These are phyloP conservation scores for Eulithis prunata DNA, from an alignment of 2,888 invertebrate genomes.

Conservation along the genomic window DNA sequence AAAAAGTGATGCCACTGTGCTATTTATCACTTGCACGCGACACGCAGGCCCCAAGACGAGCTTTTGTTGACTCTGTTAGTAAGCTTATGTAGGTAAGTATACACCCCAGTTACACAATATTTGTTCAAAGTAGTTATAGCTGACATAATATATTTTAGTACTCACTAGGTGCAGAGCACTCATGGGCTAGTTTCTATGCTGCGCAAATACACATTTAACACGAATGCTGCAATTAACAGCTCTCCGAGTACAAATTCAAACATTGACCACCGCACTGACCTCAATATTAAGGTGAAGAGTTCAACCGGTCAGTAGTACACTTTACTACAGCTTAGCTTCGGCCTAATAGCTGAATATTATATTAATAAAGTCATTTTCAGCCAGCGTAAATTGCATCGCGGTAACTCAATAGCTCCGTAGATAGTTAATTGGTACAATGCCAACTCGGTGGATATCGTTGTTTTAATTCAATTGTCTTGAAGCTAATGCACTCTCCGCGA, in stretches of 20 bases:
- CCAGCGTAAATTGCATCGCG: constrained; percentile 66
- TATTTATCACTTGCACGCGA: constrained; percentile 80
- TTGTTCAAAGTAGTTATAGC: background rate
- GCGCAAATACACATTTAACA: constrained; percentile 3
- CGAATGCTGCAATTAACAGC: constrained; percentile 22
- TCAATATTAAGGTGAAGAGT: constrained; percentile 28
- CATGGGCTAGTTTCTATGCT: background rate
- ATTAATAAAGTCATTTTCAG: constrained; percentile 72
- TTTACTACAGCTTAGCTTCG: constrained; percentile 16
- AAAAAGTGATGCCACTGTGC: constrained; percentile 75
- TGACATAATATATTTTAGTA: background rate
- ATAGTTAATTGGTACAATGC: constrained; percentile 75
- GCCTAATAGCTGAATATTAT: constrained; percentile 54
- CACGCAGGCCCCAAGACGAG: constrained; percentile 57
- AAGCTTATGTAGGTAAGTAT: background rate
- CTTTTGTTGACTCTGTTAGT: constrained; percentile 58
- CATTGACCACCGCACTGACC: constrained; percentile 25
- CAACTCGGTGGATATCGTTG: constrained; percentile 69
- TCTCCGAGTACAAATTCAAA: constrained; percentile 15
- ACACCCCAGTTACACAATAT: constrained; percentile 22
- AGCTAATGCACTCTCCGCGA: constrained; percentile 63
- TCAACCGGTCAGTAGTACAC: constrained; percentile 36
- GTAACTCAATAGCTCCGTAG: constrained; percentile 63
- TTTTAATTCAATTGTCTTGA: constrained; percentile 72
- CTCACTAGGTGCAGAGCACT: background rate